Conservation (phyloP, 2,113 vertebrate genomes). For the Anser cygnoides region DNA sequence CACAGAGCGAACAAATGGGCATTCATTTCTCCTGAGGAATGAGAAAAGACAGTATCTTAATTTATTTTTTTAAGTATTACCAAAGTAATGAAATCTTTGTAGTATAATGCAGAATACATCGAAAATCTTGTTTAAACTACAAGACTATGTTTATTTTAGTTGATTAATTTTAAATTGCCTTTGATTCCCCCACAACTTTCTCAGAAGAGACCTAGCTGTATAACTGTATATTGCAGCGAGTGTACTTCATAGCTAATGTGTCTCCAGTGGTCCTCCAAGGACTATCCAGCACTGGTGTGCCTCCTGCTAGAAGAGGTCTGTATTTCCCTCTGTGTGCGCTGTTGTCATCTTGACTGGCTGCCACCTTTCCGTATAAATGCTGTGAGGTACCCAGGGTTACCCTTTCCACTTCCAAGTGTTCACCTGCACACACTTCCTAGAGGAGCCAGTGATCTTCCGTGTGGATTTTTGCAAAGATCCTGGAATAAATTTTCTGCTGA, state of each 20-base stretch:
- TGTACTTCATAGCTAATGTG: not conserved
- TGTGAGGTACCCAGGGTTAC: not conserved
- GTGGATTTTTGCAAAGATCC: not conserved
- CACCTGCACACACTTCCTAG: not conserved
- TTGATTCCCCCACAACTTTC: not conserved
- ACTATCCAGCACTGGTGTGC: not conserved
- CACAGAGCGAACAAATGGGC: not conserved
- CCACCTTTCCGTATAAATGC: rapidly evolving
- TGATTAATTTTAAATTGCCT: not conserved
- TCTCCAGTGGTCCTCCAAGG: not conserved
- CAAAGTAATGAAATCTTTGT: not conserved
- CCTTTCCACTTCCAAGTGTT: not conserved
- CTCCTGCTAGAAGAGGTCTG: not conserved
- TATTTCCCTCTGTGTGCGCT: not conserved
- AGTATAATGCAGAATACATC: not conserved
- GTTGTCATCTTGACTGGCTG: not conserved
- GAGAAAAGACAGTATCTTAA: not conserved
- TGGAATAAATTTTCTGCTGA: not conserved
- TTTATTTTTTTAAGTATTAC: not conserved
- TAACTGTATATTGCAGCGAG: not conserved
- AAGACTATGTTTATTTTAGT: not conserved
- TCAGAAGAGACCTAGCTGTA: not conserved
- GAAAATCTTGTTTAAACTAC: not conserved
- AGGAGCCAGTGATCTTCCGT: not conserved
- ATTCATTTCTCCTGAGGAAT: not conserved